phyloP scores from a whole-genome alignment of 2,113 vertebrate species.

The Elanoides forficatus region DNA sequence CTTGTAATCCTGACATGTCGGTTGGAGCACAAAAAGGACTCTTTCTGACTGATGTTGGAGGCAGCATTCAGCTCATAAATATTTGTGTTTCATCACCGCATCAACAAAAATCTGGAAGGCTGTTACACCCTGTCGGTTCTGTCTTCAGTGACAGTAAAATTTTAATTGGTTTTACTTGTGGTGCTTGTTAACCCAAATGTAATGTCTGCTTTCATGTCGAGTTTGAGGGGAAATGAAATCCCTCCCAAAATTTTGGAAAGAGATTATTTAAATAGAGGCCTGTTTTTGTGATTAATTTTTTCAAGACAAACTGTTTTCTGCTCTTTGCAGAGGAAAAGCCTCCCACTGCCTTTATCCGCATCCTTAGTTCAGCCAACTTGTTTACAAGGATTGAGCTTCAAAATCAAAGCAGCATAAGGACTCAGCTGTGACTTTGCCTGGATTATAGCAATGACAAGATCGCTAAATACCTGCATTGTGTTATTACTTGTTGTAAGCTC shows the following conservation, averaged over 20 bases:
- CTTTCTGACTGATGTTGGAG: conserved; percentile 26
- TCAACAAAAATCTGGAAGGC: conserved; percentile 27
- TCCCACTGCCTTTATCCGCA: background rate
- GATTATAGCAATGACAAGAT: background rate
- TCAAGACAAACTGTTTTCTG: background rate
- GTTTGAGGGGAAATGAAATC: conserved; percentile 55
- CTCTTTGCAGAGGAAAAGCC: background rate
- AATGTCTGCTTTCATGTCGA: conserved; percentile 45
- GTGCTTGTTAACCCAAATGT: conserved; percentile 57
- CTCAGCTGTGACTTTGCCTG: conserved; percentile 10
- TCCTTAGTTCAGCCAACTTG: background rate
- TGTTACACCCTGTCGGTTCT: conserved; percentile 46
- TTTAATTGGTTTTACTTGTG: conserved; percentile 70
- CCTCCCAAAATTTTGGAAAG: conserved; percentile 32
- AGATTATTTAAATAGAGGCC: background rate
- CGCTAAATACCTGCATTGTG: background rate
- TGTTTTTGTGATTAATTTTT: background rate
- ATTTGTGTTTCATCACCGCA: conserved; percentile 63
- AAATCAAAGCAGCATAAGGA: conserved; percentile 22
- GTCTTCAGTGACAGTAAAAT: conserved; percentile 50
- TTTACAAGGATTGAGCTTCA: background rate
- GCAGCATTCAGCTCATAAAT: conserved; percentile 51
- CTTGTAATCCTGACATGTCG: background rate
- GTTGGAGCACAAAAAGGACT: background rate
- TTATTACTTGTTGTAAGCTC: background rate